Evolutionary conservation across 2,113 vertebrate genomes (phyloP).

Genomic region (Anseranas semipalmata): DNA sequence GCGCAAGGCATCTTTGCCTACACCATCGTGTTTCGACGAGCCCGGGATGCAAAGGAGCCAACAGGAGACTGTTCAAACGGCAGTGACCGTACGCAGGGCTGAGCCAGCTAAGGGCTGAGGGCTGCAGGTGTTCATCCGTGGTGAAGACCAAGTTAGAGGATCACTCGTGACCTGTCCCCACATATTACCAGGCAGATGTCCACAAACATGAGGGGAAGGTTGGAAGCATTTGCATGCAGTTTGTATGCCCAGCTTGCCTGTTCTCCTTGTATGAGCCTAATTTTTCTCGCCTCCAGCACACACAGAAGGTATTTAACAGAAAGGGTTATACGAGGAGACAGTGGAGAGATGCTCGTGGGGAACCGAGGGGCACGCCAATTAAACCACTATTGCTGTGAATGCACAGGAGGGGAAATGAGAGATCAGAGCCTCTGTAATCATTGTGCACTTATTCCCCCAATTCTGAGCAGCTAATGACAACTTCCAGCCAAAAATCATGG

Average conservation of each 20-base stretch:
- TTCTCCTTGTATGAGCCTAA: background rate
- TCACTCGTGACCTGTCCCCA: background rate
- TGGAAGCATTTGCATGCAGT: background rate
- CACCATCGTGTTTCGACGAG: background rate
- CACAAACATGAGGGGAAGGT: background rate
- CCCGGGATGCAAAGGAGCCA: background rate
- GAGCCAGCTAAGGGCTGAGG: background rate
- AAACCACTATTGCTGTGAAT: background rate
- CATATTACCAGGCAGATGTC: background rate
- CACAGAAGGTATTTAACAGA: background rate
- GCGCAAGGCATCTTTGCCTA: background rate
- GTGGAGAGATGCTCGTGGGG: background rate
- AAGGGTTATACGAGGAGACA: background rate
- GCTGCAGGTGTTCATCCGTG: background rate
- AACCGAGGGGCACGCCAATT: background rate
- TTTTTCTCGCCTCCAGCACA: background rate
- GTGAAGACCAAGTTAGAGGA: background rate
- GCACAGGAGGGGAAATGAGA: background rate
- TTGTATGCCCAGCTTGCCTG: background rate
- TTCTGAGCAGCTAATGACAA: slow-evolving; percentile 45
- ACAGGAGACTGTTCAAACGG: background rate
- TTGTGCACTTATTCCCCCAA: background rate
- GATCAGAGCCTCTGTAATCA: slow-evolving; percentile 20
- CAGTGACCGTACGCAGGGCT: background rate
- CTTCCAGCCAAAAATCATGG: slow-evolving; percentile 44